phyloP scores from a whole-genome alignment of 1,140 invertebrate species.

The Chionoecetes opilio region DNA sequence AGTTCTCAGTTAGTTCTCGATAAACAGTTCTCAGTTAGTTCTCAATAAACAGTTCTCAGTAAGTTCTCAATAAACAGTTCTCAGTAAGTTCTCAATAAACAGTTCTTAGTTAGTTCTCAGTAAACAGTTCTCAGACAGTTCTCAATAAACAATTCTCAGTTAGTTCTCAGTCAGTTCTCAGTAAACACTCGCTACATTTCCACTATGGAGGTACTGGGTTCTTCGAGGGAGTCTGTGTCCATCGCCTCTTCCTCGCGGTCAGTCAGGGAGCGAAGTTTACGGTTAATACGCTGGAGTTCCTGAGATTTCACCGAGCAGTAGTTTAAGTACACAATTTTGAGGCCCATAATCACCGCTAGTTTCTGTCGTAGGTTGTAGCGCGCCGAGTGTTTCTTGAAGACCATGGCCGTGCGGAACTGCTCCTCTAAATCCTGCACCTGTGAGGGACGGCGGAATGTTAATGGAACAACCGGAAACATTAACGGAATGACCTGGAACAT shows the following conservation, averaged over 20 bases:
- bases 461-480: too few relatives aligned
- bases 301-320: constrained; percentile 72
- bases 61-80: too few relatives aligned
- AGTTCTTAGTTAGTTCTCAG: too few relatives aligned
- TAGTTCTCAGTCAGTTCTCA: too few relatives aligned
- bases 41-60: too few relatives aligned
- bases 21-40: too few relatives aligned
- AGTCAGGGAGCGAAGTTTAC: constrained; percentile 48
- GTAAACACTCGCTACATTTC: constrained; percentile 41
- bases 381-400: constrained; percentile 73
- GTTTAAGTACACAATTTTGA: constrained; percentile 76
- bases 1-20: too few relatives aligned
- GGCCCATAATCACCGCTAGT: constrained; percentile 73
- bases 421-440: constrained; percentile 75
- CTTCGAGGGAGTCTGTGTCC: constrained; percentile 67
- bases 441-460: neutral
- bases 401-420: constrained; percentile 70
- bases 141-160: too few relatives aligned
- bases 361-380: constrained; percentile 75
- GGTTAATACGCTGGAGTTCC: constrained; percentile 67
- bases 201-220: constrained; percentile 50
- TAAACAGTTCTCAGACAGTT: too few relatives aligned
- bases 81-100: too few relatives aligned
- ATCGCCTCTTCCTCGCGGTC: constrained; percentile 67
- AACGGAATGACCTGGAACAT: too few relatives aligned